Base-by-base conservation (phyloP, 2,888 invertebrate species). In the Flexamia atlantica region DNA sequence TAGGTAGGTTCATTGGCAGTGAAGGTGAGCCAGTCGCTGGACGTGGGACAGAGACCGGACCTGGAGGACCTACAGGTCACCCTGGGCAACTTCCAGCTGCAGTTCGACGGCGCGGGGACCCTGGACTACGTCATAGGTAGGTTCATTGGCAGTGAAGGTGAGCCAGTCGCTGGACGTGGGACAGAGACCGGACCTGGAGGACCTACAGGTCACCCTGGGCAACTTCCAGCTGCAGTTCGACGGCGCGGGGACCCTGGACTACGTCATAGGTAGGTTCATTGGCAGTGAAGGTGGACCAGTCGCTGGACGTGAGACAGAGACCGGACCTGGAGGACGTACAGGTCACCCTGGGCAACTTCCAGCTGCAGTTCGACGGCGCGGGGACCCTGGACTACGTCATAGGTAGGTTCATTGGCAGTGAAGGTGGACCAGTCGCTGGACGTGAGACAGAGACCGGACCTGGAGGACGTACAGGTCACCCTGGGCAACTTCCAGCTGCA, bases 91-190 rank as follows among this genome's bases (percentile, higher is more conserved):
- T 96, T 97, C 87, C 96, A 97, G 90, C 93, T 96, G 5, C 92
- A 96, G 28, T 95, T 95, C 87, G 93, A 96, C 87, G 97, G 97
- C 0, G 95, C 97, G 0, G 97, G 97, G n/a, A 96, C 96, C 0
- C 86, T 96, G 20, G 97, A 98, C 90, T 36, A 83, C 36, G 74
- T 83, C 9, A 74, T 74, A 2, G n/a, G n/a, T n/a, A n/a, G n/a
- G n/a, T n/a, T n/a, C n/a, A n/a, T n/a, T n/a, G n/a, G n/a, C n/a
- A 87, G n/a, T n/a, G n/a, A 92, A 93, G 83, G 88, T 96, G 0
- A 95, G 94, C 83, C 97, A 97, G 90, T 93, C 95, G 0, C 90
- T 97, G 87, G 96, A 97, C 88, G 95, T 95, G 0, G 92, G 95
- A 84, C 92, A 95, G 85, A 93, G 92, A 25, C 95, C 96, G 0